Evolutionary conservation across 1,140 invertebrate species (phyloP).

Genomic region (Philotrypesis tridentata): DNA sequence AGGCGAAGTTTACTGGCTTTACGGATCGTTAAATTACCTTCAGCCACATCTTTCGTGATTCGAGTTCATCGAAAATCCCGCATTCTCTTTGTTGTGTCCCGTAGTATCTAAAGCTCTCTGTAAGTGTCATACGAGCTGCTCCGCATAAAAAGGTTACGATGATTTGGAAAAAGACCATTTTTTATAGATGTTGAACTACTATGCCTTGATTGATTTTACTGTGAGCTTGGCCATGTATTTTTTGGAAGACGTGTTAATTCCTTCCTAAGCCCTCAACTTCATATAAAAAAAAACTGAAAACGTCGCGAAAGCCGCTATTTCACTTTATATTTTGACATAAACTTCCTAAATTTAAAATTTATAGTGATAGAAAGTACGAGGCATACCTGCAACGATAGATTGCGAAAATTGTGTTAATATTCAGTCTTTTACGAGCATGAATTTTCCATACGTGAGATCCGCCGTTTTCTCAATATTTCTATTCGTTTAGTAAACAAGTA

Average conservation of each 20-base stretch:
- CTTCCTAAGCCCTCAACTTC: not conserved
- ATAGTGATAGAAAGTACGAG: not conserved
- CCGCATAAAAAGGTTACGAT: not conserved
- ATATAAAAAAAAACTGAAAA: not conserved
- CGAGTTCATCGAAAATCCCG: not conserved
- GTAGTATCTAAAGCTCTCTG: not conserved
- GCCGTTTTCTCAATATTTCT: no score
- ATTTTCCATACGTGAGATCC: no score
- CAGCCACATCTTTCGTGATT: constrained; percentile 1
- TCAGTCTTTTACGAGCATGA: not conserved
- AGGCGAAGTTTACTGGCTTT: not conserved
- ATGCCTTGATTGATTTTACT: no score
- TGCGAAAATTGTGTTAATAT: constrained; percentile 17
- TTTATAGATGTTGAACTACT: no score
- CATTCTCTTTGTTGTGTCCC: not conserved
- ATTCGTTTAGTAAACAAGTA: no score
- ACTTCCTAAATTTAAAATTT: not conserved
- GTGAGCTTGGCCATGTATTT: no score
- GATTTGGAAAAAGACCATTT: not conserved
- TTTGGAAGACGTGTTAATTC: not conserved
- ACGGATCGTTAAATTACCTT: constrained; percentile 27
- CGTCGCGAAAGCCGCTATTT: not conserved
- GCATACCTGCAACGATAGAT: not conserved
- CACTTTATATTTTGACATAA: not conserved
- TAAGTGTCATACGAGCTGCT: not conserved